A percentile compares a stretch with the other conserved stretches of the same genome.
phyloP scores from a whole-genome alignment of 1,140 invertebrate genomes.

The Oedothorax gibbosus region DNA sequence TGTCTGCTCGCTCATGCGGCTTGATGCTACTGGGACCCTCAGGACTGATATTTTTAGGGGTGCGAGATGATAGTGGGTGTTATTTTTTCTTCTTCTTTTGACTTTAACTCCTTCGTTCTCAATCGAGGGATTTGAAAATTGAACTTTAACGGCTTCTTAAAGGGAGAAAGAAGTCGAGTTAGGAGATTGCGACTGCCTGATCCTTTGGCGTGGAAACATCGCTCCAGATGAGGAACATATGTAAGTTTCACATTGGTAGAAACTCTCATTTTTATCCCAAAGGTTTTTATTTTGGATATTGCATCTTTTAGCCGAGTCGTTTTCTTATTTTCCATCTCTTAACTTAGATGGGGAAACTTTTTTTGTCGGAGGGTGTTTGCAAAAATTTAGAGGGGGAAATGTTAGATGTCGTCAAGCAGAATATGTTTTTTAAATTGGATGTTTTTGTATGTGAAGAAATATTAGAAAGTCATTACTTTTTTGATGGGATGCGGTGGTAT shows the following conservation, averaged over 20 bases:
- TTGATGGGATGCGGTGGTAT: too few relatives aligned
- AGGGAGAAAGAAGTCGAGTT: conserved; percentile 3
- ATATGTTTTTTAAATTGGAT: too few relatives aligned
- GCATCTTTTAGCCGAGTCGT: conserved; percentile 31
- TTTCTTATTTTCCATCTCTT: conserved; percentile 48
- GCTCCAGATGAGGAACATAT: conserved; percentile 59
- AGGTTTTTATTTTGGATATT: conserved; percentile 31
- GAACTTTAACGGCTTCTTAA: conserved; percentile 60
- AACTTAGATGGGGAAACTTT: conserved; percentile 34
- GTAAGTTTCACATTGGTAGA: conserved; percentile 57
- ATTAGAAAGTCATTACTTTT: too few relatives aligned
- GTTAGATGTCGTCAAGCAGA: too few relatives aligned
- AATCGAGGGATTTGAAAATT: conserved; percentile 57
- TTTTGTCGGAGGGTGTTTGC: conserved; percentile 32
- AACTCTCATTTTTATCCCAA: conserved; percentile 36
- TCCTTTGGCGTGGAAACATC: conserved; percentile 53
- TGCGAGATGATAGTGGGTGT: neutral
- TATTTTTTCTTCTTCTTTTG: conserved; percentile 22
- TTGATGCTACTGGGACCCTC: conserved; percentile 12
- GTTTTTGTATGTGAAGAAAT: too few relatives aligned
- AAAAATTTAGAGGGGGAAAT: conserved; percentile 11
- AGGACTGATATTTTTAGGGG: conserved; percentile 38
- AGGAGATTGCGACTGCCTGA: conserved; percentile 39
- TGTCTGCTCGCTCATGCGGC: conserved; percentile 35
- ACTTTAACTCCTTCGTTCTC: conserved; percentile 34